Evolutionary conservation across 1,140 invertebrate species (phyloP).

Genomic region (Macrotrachela quadricornifera): DNA sequence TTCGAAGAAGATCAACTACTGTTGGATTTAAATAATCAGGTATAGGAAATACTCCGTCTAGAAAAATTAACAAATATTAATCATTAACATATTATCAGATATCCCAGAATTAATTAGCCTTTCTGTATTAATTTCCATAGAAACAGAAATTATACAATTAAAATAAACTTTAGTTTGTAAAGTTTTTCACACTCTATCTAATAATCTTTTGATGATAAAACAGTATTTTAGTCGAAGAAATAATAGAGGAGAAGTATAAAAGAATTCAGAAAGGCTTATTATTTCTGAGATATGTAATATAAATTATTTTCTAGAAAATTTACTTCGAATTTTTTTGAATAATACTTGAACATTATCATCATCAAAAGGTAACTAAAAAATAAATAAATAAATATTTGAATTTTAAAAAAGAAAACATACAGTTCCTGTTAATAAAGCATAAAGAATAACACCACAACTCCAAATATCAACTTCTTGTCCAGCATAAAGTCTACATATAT

Average conservation of each 20-base stretch:
- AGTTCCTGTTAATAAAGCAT: conserved; percentile 88
- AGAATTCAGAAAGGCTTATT: no score
- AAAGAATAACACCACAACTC: conserved; percentile 96
- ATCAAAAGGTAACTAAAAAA: conserved; percentile 63
- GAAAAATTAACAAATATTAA: conserved; percentile 15
- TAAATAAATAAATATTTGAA: neutral
- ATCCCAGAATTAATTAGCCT: no score
- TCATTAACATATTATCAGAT: neutral
- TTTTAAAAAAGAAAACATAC: conserved; percentile 19
- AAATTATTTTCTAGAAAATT: no score
- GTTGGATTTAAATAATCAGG: conserved; percentile 89
- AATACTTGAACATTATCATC: conserved; percentile 91
- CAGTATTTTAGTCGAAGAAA: no score
- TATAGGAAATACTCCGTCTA: conserved; percentile 85
- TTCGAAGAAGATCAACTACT: conserved; percentile 76
- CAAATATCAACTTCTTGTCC: conserved; percentile 92
- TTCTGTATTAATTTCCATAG: no score
- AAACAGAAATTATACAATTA: no score
- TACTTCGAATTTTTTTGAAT: conserved; percentile 92
- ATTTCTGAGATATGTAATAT: no score
- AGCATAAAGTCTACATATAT: conserved; percentile 49
- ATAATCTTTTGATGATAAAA: no score
- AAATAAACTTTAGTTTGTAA: conserved; percentile 23
- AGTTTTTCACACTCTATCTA: no score
- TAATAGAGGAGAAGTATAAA: no score